A percentile compares a stretch with the other conserved stretches of the same genome.
Evolutionary conservation across 2,888 invertebrate genomes (phyloP).

Genomic region (Uropetala carovei): DNA sequence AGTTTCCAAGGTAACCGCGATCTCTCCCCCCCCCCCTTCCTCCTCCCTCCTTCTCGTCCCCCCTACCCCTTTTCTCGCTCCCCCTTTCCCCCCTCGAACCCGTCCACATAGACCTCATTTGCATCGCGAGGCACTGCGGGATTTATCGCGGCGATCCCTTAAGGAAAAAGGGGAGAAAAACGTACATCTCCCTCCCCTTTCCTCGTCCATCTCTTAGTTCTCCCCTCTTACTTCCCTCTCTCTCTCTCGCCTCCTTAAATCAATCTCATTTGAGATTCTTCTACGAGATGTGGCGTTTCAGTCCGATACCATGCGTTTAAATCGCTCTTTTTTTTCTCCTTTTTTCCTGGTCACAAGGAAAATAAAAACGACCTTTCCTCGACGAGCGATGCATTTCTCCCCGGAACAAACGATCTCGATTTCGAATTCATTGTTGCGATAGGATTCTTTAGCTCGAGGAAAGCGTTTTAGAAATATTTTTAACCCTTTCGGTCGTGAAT

Average conservation of each 20-base stretch:
- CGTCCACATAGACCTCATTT: conserved; percentile 1
- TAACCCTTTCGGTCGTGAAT: too few relatives aligned
- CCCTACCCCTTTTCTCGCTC: not conserved
- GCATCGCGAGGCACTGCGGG: conserved; percentile 49
- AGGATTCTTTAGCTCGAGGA: too few relatives aligned
- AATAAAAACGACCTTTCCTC: not conserved
- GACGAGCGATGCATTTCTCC: not conserved
- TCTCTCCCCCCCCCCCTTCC: not conserved
- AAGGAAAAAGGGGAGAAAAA: conserved; percentile 56
- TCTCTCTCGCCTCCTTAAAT: conserved; percentile 21
- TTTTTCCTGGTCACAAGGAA: not conserved
- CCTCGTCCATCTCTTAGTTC: not conserved
- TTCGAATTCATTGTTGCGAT: too few relatives aligned
- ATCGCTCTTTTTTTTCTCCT: not conserved
- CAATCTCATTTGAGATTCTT: conserved; percentile 60
- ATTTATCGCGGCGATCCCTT: conserved; percentile 56
- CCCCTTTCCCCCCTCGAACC: not conserved
- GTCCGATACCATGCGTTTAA: conserved; percentile 22
- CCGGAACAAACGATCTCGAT: not conserved
- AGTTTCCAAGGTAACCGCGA: conserved; percentile 43
- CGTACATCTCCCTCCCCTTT: not conserved
- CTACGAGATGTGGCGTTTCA: conserved; percentile 11
- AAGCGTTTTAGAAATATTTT: too few relatives aligned
- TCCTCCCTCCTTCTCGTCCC: not conserved
- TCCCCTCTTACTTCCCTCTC: not conserved